phyloP scores from a whole-genome alignment of 1,140 invertebrate genomes.

The Ceratosolen fusciceps region DNA sequence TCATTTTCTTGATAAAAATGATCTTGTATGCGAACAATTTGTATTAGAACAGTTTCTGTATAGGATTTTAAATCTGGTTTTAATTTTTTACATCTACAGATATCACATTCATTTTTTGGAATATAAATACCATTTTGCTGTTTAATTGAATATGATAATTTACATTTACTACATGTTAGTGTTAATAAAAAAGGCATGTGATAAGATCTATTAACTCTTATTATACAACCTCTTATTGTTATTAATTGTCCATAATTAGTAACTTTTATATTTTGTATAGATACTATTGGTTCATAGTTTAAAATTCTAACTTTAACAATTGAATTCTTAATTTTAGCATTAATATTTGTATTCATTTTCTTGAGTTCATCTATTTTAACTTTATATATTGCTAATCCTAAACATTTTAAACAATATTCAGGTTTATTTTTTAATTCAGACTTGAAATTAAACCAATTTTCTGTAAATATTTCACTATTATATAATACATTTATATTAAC shows the following conservation, averaged over 20 bases:
- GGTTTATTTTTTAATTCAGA: constrained; percentile 78
- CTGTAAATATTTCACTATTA: constrained; percentile 74
- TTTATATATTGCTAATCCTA: constrained; percentile 83
- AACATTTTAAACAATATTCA: constrained; percentile 75
- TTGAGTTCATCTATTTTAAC: constrained; percentile 59
- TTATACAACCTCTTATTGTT: constrained; percentile 87
- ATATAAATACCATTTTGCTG: constrained; percentile 64
- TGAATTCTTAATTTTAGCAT: constrained; percentile 51
- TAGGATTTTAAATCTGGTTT: constrained; percentile 76
- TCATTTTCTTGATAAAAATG: constrained; percentile 77
- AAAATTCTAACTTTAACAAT: constrained; percentile 77
- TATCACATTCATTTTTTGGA: constrained; percentile 73
- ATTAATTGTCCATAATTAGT: constrained; percentile 88
- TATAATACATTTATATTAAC: constrained; percentile 77
- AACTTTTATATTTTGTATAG: constrained; percentile 83
- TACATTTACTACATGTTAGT: constrained; percentile 77
- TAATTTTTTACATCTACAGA: constrained; percentile 81
- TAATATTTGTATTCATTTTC: constrained; percentile 42
- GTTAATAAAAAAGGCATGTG: constrained; percentile 83
- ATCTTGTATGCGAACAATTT: constrained; percentile 87
- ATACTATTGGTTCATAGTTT: constrained; percentile 79
- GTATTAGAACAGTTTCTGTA: constrained; percentile 83
- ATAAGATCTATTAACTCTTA: constrained; percentile 83
- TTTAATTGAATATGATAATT: constrained; percentile 56
- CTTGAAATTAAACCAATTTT: constrained; percentile 76